Conservation (phyloP, 2,113 vertebrate species). For the Grammomys surdaster region DNA sequence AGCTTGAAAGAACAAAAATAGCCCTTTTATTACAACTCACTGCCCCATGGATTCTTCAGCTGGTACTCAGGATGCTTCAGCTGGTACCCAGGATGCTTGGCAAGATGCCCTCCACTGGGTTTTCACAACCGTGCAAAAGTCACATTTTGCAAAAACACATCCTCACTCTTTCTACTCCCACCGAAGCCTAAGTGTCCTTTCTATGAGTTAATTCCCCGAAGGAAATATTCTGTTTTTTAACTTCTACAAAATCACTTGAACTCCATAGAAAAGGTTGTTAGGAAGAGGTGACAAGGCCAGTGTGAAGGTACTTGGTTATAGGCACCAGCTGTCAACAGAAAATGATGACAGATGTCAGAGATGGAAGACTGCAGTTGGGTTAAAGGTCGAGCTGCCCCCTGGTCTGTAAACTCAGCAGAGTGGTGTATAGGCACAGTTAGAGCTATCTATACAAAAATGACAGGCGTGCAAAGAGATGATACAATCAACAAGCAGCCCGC, state of each 20-base stretch:
- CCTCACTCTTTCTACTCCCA: neutral
- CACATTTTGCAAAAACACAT: neutral
- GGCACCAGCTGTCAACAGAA: neutral
- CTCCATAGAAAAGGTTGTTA: neutral
- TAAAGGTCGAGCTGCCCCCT: neutral
- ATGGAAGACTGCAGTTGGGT: neutral
- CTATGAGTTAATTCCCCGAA: neutral
- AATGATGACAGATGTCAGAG: neutral
- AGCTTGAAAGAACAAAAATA: constrained; percentile 38
- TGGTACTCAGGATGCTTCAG: neutral
- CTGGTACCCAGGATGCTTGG: constrained; percentile 15
- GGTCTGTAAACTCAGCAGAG: neutral
- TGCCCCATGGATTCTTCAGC: constrained; percentile 65
- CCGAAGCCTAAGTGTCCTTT: neutral
- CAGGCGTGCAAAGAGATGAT: neutral
- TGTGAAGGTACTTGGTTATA: constrained; percentile 5
- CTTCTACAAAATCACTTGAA: constrained; percentile 45
- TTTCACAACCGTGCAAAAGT: constrained; percentile 33
- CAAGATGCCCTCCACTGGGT: constrained; percentile 26
- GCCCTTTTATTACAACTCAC: constrained; percentile 53
- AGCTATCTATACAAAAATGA: neutral
- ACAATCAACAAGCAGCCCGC: neutral
- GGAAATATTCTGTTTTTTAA: constrained; percentile 13
- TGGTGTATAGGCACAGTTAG: neutral
- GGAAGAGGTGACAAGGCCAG: neutral